These are phyloP conservation scores for Oncorhynchus nerka DNA, from an alignment of 2,113 vertebrate species.

Conservation along the genomic window DNA sequence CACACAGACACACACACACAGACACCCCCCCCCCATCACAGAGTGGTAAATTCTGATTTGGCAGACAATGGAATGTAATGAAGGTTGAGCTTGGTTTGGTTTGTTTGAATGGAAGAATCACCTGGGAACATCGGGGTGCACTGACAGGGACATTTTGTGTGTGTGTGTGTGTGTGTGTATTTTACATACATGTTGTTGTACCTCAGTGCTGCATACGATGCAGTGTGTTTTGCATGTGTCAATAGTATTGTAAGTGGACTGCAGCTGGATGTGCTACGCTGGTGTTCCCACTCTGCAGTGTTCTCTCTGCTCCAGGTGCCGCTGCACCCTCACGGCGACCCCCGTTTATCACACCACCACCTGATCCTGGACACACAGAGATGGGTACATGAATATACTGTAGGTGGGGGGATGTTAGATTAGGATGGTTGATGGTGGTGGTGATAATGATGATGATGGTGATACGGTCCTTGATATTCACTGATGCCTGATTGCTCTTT, in stretches of 20 bases:
- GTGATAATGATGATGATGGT: too few species aligned
- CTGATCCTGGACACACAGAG: slow-evolving; percentile 13
- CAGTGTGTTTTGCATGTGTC: neutral
- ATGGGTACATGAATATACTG: neutral
- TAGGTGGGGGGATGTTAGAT: too few species aligned
- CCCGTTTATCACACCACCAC: slow-evolving; percentile 2
- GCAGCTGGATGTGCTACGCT: slow-evolving; percentile 10
- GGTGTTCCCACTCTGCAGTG: neutral
- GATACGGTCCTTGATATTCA: neutral
- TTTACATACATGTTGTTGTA: neutral
- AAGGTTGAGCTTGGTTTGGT: neutral
- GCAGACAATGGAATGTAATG: neutral
- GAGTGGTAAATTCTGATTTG: neutral
- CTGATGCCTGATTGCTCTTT: neutral
- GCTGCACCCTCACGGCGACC: slow-evolving; percentile 38
- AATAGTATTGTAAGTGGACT: neutral
- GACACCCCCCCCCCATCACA: neutral
- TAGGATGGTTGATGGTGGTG: too few species aligned
- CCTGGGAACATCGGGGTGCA: neutral
- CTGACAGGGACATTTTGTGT: neutral
- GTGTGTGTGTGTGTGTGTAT: neutral
- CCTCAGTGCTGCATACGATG: too few species aligned
- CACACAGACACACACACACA: neutral
- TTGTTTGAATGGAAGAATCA: neutral
- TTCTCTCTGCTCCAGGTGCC: neutral